Evolutionary conservation across 2,888 invertebrate species (phyloP), one percentile per base, ranked within the genome.

Genomic region (Branchipolynoe longqiensis): DNA sequence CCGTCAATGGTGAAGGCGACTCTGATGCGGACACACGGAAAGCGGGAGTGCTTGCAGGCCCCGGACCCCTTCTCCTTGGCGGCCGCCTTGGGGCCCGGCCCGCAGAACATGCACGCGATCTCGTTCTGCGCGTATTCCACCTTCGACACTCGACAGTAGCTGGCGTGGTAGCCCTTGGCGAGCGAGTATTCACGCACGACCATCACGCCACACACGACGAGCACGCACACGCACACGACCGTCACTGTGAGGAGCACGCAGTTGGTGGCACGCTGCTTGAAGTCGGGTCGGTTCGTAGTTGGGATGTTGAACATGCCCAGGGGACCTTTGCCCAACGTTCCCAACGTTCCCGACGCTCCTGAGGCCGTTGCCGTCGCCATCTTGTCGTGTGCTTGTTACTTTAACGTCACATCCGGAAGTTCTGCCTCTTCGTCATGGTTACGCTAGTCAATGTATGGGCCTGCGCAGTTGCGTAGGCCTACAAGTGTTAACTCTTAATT

Each of bases 191-290:
- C 90, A 14, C 89, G 56, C 0, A 88, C 89, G 22, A 90, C 73
- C 87, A 89, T 88, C 28, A 90, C 90, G 2, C 90, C 90, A 58
- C 89, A 87, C 59, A 87, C 85, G 54, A 90, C 90, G 54, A 90
- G 85, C 12, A 89, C 83, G 62, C 89, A 89, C 38, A 89, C 85
- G 81, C 88, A 88, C 31, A 89, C 85, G 4, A 87, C 87, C 0
- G 85, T 73, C n/a, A 90, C 78, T n/a, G 89, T 89, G 38, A 90
- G 85, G 25, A 90, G 86, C 28, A 82, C 85, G 62, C 90, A 90
- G 84, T 89, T 90, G 62, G 87, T 86, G 40, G 89, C 89, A 36
- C 86, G 78, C 25, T 78, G 56, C 48, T 69, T 64, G 64, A 84
- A 85, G 58, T 56, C 74, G 36, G 85, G 78, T 81, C 78, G 41